phyloP scores from a whole-genome alignment of 2,113 vertebrate genomes.

The Euleptes europaea region DNA sequence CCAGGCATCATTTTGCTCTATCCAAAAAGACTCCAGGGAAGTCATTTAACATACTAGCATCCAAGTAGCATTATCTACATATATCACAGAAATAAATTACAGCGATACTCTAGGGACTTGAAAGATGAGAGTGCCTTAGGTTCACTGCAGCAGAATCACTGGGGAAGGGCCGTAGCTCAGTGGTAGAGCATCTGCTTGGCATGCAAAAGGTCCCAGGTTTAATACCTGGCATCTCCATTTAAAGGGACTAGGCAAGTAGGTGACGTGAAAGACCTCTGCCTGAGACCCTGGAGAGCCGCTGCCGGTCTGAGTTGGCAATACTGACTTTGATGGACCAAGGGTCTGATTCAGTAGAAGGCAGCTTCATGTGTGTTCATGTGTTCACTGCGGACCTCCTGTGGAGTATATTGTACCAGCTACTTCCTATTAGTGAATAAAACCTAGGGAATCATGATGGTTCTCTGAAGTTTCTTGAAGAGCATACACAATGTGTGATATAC shows the following conservation, averaged over 20 bases:
- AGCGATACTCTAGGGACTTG: not conserved
- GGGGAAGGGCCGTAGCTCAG: too few species aligned
- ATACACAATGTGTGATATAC: not conserved
- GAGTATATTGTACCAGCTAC: not conserved
- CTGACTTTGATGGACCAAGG: too few species aligned
- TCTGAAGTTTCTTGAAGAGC: not conserved
- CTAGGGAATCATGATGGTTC: not conserved
- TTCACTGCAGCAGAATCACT: not conserved
- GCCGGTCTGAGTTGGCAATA: too few species aligned
- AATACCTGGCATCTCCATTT: too few species aligned
- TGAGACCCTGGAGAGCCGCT: too few species aligned
- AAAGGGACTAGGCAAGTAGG: too few species aligned
- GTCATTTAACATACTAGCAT: constrained; percentile 2
- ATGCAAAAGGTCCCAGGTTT: too few species aligned
- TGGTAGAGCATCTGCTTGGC: too few species aligned
- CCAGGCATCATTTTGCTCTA: not conserved
- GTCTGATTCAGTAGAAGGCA: too few species aligned
- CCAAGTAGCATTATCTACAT: not conserved
- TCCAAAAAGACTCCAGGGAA: not conserved
- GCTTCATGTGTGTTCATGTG: too few species aligned
- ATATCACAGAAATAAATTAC: not conserved
- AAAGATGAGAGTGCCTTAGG: not conserved
- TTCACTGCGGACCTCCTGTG: not conserved
- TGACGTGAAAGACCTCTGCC: too few species aligned
- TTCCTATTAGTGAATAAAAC: not conserved